Evolutionary conservation across 2,888 invertebrate species (phyloP).

Genomic region (Eulithis testata): DNA sequence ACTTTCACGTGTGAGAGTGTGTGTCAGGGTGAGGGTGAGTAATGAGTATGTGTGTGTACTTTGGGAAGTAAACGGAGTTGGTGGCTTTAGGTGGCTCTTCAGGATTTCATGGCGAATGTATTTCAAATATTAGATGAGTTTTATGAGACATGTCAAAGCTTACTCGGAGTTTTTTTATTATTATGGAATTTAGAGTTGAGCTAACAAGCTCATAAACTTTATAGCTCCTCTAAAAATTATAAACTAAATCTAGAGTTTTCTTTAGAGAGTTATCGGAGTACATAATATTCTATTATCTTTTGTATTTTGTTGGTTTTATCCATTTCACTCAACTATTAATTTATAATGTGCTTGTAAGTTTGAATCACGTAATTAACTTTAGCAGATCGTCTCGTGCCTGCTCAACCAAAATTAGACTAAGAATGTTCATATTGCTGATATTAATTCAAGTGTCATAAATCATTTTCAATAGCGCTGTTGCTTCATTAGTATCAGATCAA

Average conservation of each 20-base stretch:
- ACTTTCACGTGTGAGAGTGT: background rate
- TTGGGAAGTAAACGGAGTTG: slow-evolving; percentile 3
- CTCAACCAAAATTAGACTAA: too few species aligned
- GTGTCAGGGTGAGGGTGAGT: background rate
- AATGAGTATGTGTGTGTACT: background rate
- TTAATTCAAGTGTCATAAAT: slow-evolving; percentile 33
- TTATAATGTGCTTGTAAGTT: too few species aligned
- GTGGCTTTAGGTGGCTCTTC: slow-evolving; percentile 11
- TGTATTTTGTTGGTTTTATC: too few species aligned
- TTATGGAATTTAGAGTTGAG: background rate
- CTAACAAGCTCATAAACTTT: slow-evolving; percentile 20
- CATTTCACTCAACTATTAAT: too few species aligned
- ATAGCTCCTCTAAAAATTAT: too few species aligned
- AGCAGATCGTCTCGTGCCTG: too few species aligned
- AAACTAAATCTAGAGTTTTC: too few species aligned
- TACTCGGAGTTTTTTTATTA: background rate
- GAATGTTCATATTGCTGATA: background rate
- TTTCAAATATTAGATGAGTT: slow-evolving; percentile 10
- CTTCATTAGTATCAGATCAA: slow-evolving; percentile 45
- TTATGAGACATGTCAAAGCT: background rate
- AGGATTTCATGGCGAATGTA: slow-evolving; percentile 5
- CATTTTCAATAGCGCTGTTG: slow-evolving; percentile 26
- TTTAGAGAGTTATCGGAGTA: too few species aligned
- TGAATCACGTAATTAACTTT: too few species aligned
- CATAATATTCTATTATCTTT: too few species aligned